Evolutionary conservation across 2,797 vertebrate species (phyloP), one percentile per base, ranked within the genome.

Genomic region (Lagocephalus sceleratus): DNA sequence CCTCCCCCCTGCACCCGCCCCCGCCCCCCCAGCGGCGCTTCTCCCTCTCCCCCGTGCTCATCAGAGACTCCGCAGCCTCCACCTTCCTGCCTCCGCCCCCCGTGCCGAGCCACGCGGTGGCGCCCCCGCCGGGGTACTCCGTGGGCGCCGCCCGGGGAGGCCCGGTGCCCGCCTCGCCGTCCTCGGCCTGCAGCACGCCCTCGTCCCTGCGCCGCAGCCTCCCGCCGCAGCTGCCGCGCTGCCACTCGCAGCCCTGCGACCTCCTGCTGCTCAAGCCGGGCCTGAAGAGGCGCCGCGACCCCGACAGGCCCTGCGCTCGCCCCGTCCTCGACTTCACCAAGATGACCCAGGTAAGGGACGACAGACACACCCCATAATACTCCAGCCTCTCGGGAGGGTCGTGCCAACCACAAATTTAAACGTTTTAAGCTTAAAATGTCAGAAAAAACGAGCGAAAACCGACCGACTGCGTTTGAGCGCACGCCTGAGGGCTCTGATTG

Each of bases 231-330:
- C 89, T 95, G 65, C 93, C 93, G 0, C 92, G 93, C 72, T 95
- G 94, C 85, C 94, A 95, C 78, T 96, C 94, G 8, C 94, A 96
- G 79, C 94, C 94, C 58, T 96, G 94, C 46, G 94, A 97, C 75
- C 88, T 96, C 57, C 88, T 96, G 72, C 92, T 94, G 66, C 91
- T 93, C 47, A 96, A 95, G 75, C 92, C 92, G 1, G 91, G 92
- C 16, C 83, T 94, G 67, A 92, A 93, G 81, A 84, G 92, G 20
- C 91, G 94, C 17, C 89, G 92, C 0, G 92, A 94, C 76, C 90
- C 88, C 0, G 94, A 95, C 62, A 81, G 84, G 20, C 91, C 94
- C 58, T 92, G 92, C 21, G 90, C 91, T 41, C 82, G 93, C 26
- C 93, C 93, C n/a, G 92, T 91, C 16, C 89, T 94, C 10, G 91